Evolutionary conservation across 2,113 vertebrate genomes (phyloP).

Genomic region (Nesoenas mayeri): DNA sequence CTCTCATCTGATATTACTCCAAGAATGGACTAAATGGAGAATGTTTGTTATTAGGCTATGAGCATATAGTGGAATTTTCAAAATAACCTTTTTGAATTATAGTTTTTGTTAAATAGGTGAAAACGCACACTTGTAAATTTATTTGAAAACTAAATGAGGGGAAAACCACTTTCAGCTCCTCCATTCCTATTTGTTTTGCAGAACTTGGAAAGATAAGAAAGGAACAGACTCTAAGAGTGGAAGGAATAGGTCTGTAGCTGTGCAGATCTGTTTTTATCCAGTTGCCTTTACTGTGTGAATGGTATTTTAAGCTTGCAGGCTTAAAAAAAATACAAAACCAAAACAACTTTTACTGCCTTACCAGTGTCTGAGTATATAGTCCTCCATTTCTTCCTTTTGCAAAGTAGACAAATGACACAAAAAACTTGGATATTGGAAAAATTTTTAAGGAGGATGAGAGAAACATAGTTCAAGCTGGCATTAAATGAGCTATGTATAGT

Average conservation of each 20-base stretch:
- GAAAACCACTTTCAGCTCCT: not conserved
- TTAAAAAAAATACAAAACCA: not conserved
- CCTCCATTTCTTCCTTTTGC: not conserved
- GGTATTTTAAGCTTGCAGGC: not conserved
- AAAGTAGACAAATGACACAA: not conserved
- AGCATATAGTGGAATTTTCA: not conserved
- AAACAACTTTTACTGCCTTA: not conserved
- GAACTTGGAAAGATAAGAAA: not conserved
- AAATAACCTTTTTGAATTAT: not conserved
- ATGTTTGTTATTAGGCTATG: not conserved
- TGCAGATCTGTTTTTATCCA: not conserved
- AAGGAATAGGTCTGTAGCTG: not conserved
- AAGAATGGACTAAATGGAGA: not conserved
- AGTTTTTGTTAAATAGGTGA: not conserved
- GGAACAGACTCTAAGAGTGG: not conserved
- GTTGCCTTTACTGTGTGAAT: not conserved
- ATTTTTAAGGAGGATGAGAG: not conserved
- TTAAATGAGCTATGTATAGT: not conserved
- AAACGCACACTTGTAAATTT: not conserved
- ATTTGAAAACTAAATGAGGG: not conserved
- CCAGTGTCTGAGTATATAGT: not conserved
- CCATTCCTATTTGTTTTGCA: not conserved
- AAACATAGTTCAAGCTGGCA: not conserved
- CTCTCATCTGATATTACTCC: not conserved
- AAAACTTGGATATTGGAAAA: not conserved